phyloP scores from a whole-genome alignment of 2,113 vertebrate species.

The Labeo rohita region DNA sequence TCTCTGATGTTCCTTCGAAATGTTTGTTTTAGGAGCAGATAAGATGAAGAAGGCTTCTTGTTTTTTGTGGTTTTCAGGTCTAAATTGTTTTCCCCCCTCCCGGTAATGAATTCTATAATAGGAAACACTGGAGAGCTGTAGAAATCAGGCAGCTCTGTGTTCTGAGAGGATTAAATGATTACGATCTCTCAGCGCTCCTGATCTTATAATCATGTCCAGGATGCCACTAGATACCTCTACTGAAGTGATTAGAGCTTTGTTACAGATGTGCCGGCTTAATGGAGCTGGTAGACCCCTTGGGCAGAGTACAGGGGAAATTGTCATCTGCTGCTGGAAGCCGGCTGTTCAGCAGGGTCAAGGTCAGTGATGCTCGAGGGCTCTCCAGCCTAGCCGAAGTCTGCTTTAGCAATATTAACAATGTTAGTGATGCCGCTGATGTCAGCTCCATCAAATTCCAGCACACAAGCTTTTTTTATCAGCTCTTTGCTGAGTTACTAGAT shows the following conservation, averaged over 20 bases:
- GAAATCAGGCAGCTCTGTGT: conserved; percentile 75
- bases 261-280: conserved; percentile 71
- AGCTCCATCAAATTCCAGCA: conserved; percentile 38
- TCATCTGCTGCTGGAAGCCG: conserved; percentile 14
- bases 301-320: conserved; percentile 27
- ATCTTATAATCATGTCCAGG: conserved; percentile 84
- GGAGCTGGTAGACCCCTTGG: conserved; percentile 40
- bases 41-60: background rate
- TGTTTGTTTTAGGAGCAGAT: conserved; percentile 18
- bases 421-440: conserved; percentile 28
- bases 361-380: conserved; percentile 30
- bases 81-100: conserved; percentile 48
- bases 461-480: conserved; percentile 8
- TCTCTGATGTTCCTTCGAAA: conserved; percentile 4
- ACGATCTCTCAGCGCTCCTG: conserved; percentile 77
- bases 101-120: conserved; percentile 55
- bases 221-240: conserved; percentile 68
- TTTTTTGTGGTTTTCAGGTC: conserved; percentile 30
- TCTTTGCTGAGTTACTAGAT: conserved; percentile 39
- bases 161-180: conserved; percentile 84
- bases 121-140: conserved; percentile 57
- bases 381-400: conserved; percentile 15
- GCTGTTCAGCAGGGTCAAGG: conserved; percentile 19
- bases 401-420: conserved; percentile 20
- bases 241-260: conserved; percentile 78